These are phyloP conservation scores for Monopis laevigella DNA, from an alignment of 2,888 invertebrate genomes.

Conservation along the genomic window DNA sequence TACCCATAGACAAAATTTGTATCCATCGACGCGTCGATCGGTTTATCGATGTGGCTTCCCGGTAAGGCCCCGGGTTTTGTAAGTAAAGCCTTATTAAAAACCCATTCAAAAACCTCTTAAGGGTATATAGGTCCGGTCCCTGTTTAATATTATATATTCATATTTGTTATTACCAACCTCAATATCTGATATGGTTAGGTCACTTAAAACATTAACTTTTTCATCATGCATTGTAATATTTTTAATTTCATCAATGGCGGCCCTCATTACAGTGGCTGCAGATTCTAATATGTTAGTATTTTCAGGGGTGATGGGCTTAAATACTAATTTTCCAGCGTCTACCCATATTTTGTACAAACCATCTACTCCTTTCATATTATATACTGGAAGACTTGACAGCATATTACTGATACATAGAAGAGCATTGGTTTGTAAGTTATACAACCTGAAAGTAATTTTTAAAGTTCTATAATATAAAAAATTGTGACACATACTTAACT, in stretches of 20 bases:
- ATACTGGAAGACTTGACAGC: conserved; percentile 67
- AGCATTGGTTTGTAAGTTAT: conserved; percentile 70
- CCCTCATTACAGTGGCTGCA: conserved; percentile 77
- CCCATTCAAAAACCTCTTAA: too few species aligned
- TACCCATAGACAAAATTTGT: too few species aligned
- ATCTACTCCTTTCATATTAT: conserved; percentile 72
- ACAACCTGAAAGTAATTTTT: conserved; percentile 47
- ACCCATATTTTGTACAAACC: conserved; percentile 73
- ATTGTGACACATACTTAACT: too few species aligned
- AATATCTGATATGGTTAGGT: conserved; percentile 66
- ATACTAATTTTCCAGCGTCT: conserved; percentile 70
- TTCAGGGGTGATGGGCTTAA: conserved; percentile 56
- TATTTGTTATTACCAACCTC: conserved; percentile 56
- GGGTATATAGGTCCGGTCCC: too few species aligned
- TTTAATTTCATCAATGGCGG: conserved; percentile 75
- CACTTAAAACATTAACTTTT: conserved; percentile 53
- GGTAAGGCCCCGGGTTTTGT: too few species aligned
- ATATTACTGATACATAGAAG: conserved; percentile 77
- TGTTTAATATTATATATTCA: too few species aligned
- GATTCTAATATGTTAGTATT: conserved; percentile 71
- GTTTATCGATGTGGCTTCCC: too few species aligned
- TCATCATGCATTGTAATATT: conserved; percentile 24
- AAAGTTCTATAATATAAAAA: too few species aligned
- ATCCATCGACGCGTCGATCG: too few species aligned
- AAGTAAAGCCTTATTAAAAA: too few species aligned